Conservation (phyloP, 2,888 invertebrate genomes). For the Mythimna vitellina region DNA sequence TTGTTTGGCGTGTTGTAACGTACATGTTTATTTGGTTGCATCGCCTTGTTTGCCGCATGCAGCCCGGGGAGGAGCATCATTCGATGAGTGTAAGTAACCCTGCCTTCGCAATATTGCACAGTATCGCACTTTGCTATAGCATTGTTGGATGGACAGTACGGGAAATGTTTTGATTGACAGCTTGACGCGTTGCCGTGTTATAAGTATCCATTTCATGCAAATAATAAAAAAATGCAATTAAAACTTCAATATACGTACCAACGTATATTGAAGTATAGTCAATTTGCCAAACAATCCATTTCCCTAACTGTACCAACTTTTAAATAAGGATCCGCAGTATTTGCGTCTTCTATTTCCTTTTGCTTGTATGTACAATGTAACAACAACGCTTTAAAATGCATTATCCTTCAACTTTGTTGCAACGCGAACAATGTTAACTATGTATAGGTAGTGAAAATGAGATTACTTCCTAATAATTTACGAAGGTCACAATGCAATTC, state of each 20-base stretch:
- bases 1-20: conserved; percentile 83
- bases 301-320: conserved; percentile 5
- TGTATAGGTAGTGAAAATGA: conserved; percentile 16
- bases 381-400: conserved; percentile 28
- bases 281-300: conserved; percentile 2
- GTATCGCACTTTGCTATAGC: conserved; percentile 38
- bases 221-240: neutral
- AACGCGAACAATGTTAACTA: conserved; percentile 16
- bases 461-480: conserved; percentile 48
- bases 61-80: conserved; percentile 93
- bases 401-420: conserved; percentile 57
- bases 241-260: neutral
- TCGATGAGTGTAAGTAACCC: conserved; percentile 93
- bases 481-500: conserved; percentile 26
- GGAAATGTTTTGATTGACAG: neutral
- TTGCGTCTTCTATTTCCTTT: conserved; percentile 23
- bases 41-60: conserved; percentile 88
- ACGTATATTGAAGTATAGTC: neutral
- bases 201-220: neutral
- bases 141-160: conserved; percentile 6
- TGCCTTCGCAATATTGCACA: conserved; percentile 62
- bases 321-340: conserved; percentile 17
- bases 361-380: conserved; percentile 36
- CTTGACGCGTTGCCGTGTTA: neutral
- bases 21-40: conserved; percentile 88